Conservation (phyloP, 2,113 vertebrate species). For the Corythaixoides concolor region DNA sequence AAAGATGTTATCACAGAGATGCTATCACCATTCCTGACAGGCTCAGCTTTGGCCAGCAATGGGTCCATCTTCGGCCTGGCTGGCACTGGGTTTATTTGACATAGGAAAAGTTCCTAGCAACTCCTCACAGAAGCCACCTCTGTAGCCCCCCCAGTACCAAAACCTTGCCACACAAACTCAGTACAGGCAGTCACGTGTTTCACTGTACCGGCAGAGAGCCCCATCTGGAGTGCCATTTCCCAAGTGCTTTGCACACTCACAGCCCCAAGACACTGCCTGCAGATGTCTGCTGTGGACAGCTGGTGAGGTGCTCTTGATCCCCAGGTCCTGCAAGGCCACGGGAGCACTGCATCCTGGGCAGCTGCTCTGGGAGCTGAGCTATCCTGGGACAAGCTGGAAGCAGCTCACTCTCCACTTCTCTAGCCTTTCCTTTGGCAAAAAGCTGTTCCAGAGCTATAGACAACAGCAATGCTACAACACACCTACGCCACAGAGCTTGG, state of each 20-base stretch:
- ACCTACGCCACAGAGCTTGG: background rate
- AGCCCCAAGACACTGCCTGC: background rate
- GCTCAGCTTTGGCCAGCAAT: no score
- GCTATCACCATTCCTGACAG: no score
- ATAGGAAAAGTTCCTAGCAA: no score
- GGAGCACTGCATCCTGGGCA: background rate
- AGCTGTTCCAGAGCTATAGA: background rate
- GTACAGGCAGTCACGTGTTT: background rate
- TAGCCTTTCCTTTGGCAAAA: background rate
- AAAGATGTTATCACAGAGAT: no score
- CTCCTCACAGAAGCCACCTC: no score
- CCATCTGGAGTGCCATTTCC: background rate
- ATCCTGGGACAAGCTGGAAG: background rate
- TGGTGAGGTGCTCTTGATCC: background rate
- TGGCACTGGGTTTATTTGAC: no score
- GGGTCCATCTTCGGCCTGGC: no score
- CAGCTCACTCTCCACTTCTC: background rate
- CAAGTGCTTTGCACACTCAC: background rate
- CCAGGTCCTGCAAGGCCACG: background rate
- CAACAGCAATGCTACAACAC: background rate
- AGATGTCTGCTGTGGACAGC: background rate
- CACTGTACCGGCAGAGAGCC: fast-evolving
- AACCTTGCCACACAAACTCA: no score
- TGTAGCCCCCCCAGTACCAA: no score
- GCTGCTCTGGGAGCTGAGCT: background rate